Evolutionary conservation across 2,888 invertebrate species (phyloP).

Genomic region (Andrena marginata): DNA sequence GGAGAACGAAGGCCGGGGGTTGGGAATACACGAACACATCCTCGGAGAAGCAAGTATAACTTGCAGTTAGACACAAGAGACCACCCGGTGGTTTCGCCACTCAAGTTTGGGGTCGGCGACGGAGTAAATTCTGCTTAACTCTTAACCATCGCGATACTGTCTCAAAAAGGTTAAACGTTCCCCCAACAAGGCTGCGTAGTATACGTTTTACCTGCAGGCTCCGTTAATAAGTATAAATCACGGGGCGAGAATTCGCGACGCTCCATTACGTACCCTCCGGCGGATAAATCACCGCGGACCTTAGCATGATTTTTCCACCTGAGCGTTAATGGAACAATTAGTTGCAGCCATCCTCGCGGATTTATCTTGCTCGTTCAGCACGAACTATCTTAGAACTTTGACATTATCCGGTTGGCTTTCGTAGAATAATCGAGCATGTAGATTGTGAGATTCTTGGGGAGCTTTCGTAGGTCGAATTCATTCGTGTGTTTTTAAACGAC

Average conservation of each 20-base stretch:
- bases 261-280: not conserved
- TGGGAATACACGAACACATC: conserved; percentile 38
- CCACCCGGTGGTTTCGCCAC: conserved; percentile 59
- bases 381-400: not conserved
- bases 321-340: conserved; percentile 8
- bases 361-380: not conserved
- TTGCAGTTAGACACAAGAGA: conserved; percentile 67
- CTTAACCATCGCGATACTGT: conserved; percentile 48
- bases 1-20: conserved; percentile 11
- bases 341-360: not conserved
- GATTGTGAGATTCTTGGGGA: not conserved
- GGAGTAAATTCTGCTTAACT: conserved; percentile 63
- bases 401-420: not conserved
- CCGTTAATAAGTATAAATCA: conserved; percentile 30
- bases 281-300: not conserved
- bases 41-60: conserved; percentile 64
- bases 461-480: not conserved
- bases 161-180: conserved; percentile 47
- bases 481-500: not conserved
- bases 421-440: not conserved
- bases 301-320: conserved; percentile 6
- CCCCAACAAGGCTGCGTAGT: conserved; percentile 20
- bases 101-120: conserved; percentile 54
- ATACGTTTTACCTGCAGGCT: not conserved
- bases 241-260: conserved; percentile 1